These are phyloP conservation scores for Lycaena phlaeas DNA, from an alignment of 2,888 invertebrate genomes.

Conservation along the genomic window DNA sequence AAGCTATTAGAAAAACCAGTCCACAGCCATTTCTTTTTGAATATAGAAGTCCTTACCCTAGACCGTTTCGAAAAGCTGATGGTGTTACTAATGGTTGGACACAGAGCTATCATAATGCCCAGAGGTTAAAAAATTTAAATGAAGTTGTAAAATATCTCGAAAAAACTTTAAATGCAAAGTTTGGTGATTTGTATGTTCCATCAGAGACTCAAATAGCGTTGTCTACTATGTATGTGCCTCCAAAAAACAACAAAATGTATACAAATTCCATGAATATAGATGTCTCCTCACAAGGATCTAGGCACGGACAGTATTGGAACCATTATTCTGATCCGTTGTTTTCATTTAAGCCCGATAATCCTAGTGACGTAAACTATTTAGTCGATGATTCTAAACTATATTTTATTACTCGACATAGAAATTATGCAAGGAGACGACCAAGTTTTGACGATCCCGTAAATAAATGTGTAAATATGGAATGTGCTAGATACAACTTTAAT, in stretches of 20 bases:
- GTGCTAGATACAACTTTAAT: background rate
- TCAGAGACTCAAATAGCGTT: slow-evolving; percentile 45
- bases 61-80: slow-evolving; percentile 46
- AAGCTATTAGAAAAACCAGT: slow-evolving; percentile 47
- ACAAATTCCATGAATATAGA: slow-evolving; percentile 24
- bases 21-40: slow-evolving; percentile 68
- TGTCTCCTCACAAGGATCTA: slow-evolving; percentile 32
- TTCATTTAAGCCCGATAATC: slow-evolving; percentile 80
- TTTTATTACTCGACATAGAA: background rate
- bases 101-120: slow-evolving; percentile 56
- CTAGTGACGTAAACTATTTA: slow-evolving; percentile 81
- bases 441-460: background rate
- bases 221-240: slow-evolving; percentile 52
- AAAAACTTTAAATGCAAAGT: slow-evolving; percentile 57
- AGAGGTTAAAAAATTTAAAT: slow-evolving; percentile 55
- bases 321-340: slow-evolving; percentile 76
- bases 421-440: background rate
- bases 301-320: slow-evolving; percentile 31
- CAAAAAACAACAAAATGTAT: slow-evolving; percentile 29
- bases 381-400: slow-evolving; percentile 62
- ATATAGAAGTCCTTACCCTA: slow-evolving; percentile 48
- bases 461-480: background rate
- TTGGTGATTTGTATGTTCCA: slow-evolving; percentile 46
- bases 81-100: slow-evolving; percentile 53
- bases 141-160: slow-evolving; percentile 60